A percentile compares a stretch with the other conserved stretches of the same genome.
These are phyloP conservation scores for Corticium candelabrum DNA, from an alignment of 37 sponge, comb jelly and placozoan species.

Conservation along the genomic window DNA sequence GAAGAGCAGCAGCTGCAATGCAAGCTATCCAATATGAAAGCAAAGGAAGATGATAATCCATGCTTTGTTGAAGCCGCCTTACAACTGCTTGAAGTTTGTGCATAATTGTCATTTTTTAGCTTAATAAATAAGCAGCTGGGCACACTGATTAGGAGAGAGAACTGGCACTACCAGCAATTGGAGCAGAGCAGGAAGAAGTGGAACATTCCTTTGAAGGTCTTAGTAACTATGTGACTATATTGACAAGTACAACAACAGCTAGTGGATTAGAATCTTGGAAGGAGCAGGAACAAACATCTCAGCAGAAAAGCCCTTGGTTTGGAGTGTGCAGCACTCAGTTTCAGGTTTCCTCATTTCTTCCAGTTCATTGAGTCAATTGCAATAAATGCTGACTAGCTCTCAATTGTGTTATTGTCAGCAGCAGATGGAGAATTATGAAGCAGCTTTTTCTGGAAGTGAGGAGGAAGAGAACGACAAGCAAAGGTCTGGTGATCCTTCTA, in stretches of 20 bases:
- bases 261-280: too few species aligned
- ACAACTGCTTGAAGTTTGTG: neutral
- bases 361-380: too few species aligned
- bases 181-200: neutral
- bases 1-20: conserved; percentile 30
- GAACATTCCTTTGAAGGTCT: neutral
- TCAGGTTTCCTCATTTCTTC: too few species aligned
- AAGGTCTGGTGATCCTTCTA: neutral
- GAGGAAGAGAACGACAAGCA: conserved; percentile 11
- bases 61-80: neutral
- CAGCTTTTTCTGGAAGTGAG: conserved; percentile 46
- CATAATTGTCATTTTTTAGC: neutral
- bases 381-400: too few species aligned
- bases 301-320: too few species aligned
- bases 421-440: neutral
- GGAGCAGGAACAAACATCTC: too few species aligned
- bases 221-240: too few species aligned
- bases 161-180: neutral
- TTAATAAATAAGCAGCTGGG: neutral
- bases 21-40: conserved; percentile 20
- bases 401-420: too few species aligned
- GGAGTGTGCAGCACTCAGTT: too few species aligned
- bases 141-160: neutral
- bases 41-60: conserved; percentile 28
- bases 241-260: too few species aligned